Evolutionary conservation across 2,888 invertebrate genomes (phyloP).

Genomic region (Hydroisotoma schaefferi): DNA sequence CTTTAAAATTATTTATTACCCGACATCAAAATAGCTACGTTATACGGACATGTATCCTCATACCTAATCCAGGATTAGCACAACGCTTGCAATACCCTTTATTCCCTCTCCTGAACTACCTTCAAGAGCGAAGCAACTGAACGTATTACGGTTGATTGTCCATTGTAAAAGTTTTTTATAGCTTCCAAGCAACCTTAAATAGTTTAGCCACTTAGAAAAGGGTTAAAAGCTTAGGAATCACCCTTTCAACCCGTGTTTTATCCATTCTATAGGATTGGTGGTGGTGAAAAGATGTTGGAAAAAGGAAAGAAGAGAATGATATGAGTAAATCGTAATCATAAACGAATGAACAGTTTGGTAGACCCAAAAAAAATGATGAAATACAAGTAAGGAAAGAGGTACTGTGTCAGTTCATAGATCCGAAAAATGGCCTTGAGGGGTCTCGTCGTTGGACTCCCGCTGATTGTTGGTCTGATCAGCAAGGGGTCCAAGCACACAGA

Average conservation of each 20-base stretch:
- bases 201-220: no score
- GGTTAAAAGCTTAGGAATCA: no score
- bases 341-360: not conserved
- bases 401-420: slow-evolving; percentile 7
- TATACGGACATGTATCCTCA: no score
- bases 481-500: slow-evolving; percentile 20
- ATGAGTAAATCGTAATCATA: not conserved
- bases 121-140: no score
- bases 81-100: no score
- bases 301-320: not conserved
- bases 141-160: no score
- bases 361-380: not conserved
- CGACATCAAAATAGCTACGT: no score
- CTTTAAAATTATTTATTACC: no score
- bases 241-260: not conserved
- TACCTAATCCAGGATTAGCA: no score
- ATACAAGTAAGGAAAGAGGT: slow-evolving; percentile 2
- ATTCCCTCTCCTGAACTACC: no score
- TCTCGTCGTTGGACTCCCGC: slow-evolving; percentile 22
- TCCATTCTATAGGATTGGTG: not conserved
- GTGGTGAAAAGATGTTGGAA: not conserved
- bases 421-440: slow-evolving; percentile 12
- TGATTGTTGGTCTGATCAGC: slow-evolving; percentile 32
- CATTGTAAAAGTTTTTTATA: no score
- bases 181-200: no score